These are phyloP conservation scores for Corythornis vintsioides DNA, from an alignment of 2,113 vertebrate species.

Conservation along the genomic window DNA sequence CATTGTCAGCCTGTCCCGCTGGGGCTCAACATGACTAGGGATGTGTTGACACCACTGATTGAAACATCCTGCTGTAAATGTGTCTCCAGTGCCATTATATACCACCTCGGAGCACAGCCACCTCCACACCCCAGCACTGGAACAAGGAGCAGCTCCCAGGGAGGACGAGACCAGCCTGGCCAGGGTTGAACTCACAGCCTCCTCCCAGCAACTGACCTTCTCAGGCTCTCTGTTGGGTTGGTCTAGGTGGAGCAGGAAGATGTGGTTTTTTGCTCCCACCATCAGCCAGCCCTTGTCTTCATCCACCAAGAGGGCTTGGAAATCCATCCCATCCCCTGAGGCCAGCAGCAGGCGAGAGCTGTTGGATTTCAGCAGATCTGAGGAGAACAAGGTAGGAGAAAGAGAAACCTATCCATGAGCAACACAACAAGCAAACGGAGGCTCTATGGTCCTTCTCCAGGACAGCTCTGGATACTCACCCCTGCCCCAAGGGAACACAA, in stretches of 20 bases:
- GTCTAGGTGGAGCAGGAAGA: conserved; percentile 83
- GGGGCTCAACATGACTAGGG: neutral
- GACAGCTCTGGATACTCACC: neutral
- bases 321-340: conserved; percentile 66
- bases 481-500: neutral
- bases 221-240: conserved; percentile 68
- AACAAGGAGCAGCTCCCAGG: neutral
- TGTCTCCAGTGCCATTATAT: neutral
- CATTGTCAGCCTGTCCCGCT: neutral
- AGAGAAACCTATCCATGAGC: neutral
- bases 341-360: conserved; percentile 75
- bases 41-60: neutral
- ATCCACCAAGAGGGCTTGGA: conserved; percentile 81
- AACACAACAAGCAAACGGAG: neutral
- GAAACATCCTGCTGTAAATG: conserved; percentile 4
- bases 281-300: conserved; percentile 85
- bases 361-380: conserved; percentile 81
- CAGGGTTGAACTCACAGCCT: neutral
- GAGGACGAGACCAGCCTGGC: neutral
- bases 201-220: conserved; percentile 70
- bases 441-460: accelerated
- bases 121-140: neutral
- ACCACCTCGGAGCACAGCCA: neutral
- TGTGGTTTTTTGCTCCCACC: conserved; percentile 83
- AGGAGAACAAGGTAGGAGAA: neutral